Base-by-base conservation (phyloP, 2,888 invertebrate genomes). In the Brachypalpus laphriformis region DNA sequence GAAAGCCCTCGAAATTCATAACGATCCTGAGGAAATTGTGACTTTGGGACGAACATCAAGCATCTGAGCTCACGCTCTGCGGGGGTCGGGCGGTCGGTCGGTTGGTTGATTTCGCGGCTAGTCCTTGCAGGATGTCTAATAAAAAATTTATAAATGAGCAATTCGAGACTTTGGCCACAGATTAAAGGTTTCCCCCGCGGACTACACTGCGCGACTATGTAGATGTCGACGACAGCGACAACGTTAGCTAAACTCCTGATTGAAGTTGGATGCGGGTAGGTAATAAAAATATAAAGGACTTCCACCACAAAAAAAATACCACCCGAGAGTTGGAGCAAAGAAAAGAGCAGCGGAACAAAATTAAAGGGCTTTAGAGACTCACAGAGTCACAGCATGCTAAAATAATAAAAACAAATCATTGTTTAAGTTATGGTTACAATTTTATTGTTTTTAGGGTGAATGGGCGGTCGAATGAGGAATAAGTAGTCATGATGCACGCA, bases 81-180 rank as follows among this genome's bases (percentile, higher is more conserved):
- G 47, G 86, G 87, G 81, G 83, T 87, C 81, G 86, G 83, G 74
- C 34, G 51, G 68, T 47, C 51, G 56, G 70, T 63, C 7, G 51
- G 82, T 68, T 31, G 63, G 76, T 56, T 66, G 80, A 31, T 85
- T 82, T 81, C 85, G 76, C 85, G 85, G 85, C 85, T 85, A 70
- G 85, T 71, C 86, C 86, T 85, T 77, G 86, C 87, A 87, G 87
- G 87, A 87, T 88, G 85, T 88, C 87, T 88, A 88, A 88, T 88
- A 87, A 88, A 88, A 88, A 88, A 88, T 87, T 87, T 88, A 88
- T 88, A 88, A 88, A 87, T 87, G 88, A 88, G 87, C 82, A 85
- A 82, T 87, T 82, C 86, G 87, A 86, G 83, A 86, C 77, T 87
- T 82, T 65, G 82, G 86, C 82, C 86, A 80, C 87, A 87, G 86